A percentile compares a stretch with the other conserved stretches of the same genome.
phyloP scores from a whole-genome alignment of 2,888 invertebrate genomes.

The Oscheius onirici region DNA sequence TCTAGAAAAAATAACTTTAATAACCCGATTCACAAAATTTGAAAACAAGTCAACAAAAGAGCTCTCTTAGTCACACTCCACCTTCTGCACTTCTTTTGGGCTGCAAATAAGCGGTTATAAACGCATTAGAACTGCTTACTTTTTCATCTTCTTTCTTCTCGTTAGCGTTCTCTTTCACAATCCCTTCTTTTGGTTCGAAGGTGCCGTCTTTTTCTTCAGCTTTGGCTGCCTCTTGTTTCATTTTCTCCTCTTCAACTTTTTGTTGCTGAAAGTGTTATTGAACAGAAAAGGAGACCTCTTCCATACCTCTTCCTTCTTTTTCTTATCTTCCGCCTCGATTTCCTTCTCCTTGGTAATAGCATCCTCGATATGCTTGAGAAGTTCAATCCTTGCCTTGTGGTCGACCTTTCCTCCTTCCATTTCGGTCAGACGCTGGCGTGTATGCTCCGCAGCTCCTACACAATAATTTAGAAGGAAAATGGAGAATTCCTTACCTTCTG shows the following conservation, averaged over 20 bases:
- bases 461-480: background rate
- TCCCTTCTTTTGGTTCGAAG: too few relatives aligned
- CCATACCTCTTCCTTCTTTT: conserved; percentile 32
- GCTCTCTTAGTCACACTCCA: too few relatives aligned
- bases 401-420: conserved; percentile 69
- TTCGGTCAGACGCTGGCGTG: conserved; percentile 67
- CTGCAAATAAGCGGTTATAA: too few relatives aligned
- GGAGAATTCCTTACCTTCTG: conserved; percentile 47
- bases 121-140: too few relatives aligned
- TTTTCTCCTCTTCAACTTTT: conserved; percentile 30
- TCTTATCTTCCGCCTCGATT: conserved; percentile 40
- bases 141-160: too few relatives aligned
- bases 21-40: too few relatives aligned
- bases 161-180: too few relatives aligned
- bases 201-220: too few relatives aligned
- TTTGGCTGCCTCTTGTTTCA: background rate
- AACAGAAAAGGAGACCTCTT: too few relatives aligned
- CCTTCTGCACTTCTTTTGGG: too few relatives aligned
- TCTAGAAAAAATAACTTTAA: too few relatives aligned
- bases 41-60: too few relatives aligned
- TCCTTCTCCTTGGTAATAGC: conserved; percentile 56
- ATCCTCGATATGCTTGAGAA: conserved; percentile 64
- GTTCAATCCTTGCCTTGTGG: conserved; percentile 65
- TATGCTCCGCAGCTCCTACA: conserved; percentile 64
- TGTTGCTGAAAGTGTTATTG: conserved; percentile 26